Evolutionary conservation across 2,113 vertebrate species (phyloP).

Genomic region (Numida meleagris): DNA sequence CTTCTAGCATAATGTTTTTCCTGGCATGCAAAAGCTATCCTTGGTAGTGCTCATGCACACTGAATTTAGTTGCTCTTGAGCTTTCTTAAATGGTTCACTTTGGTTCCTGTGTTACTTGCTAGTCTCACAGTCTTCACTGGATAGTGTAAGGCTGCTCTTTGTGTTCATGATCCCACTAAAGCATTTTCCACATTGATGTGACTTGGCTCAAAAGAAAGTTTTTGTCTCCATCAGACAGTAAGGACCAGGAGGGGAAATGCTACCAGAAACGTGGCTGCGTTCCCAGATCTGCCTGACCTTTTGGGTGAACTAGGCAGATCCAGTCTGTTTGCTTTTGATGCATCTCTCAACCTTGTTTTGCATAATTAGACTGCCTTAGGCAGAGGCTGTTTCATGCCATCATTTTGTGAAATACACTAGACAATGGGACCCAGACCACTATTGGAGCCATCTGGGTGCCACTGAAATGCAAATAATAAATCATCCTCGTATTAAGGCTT

Average conservation of each 20-base stretch:
- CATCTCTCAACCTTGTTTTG: conserved; percentile 41
- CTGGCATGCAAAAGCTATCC: not conserved
- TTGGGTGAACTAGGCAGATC: conserved; percentile 46
- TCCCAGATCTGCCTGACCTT: conserved; percentile 52
- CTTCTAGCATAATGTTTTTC: not conserved
- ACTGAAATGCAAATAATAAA: conserved; percentile 56
- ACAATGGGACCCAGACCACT: conserved; percentile 38
- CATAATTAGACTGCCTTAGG: conserved; percentile 47
- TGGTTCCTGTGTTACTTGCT: not conserved
- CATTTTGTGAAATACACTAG: conserved; percentile 19
- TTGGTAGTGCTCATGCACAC: not conserved
- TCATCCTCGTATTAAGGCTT: conserved; percentile 31
- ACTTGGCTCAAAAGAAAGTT: not conserved
- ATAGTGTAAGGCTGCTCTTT: not conserved
- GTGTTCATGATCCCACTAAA: not conserved
- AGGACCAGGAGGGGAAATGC: not conserved
- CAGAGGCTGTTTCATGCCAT: conserved; percentile 18
- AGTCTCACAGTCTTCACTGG: not conserved
- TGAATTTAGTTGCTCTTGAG: not conserved
- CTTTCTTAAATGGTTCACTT: not conserved
- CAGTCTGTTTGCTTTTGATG: conserved; percentile 42
- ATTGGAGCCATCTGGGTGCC: conserved; percentile 50
- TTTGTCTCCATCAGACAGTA: not conserved
- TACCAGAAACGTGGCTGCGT: not conserved
- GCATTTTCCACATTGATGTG: not conserved